Evolutionary conservation across 2,797 vertebrate genomes (phyloP), one percentile per base, ranked within the genome.

Genomic region (Cyprinella venusta): DNA sequence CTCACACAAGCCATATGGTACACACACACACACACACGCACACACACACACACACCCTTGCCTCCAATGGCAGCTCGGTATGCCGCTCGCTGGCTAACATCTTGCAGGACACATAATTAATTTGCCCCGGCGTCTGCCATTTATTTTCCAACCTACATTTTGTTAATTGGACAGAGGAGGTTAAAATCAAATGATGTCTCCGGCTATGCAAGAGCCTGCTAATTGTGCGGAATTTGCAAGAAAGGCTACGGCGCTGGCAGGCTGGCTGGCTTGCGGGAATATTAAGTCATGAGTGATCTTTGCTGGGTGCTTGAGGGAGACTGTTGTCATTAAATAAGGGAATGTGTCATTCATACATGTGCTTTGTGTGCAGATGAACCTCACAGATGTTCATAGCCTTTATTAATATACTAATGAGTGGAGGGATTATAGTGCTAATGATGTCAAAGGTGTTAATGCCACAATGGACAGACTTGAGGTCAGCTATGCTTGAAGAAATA

Each of bases 31-130:
- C 24, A 36, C 38, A n/a, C 70, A 72, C 70, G 52, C 48, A 72
- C 24, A 36, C 70, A 54, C 48, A 38, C 72, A 21, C 72, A 74
- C 75, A 18, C 56, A 45, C 75, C 2, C 89, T 88, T 79, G 86
- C 92, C 91, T 93, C 82, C 85, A 89, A 82, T 91, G 91, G 91
- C 92, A 93, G 91, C 90, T 89, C 87, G 88, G 89, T 89, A 89
- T 89, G 85, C 88, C 79, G 88, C 90, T 89, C 85, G 82, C 86
- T 84, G 92, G 85, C 90, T 90, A 93, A 94, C 94, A 95, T 94
- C 94, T 94, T 94, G 94, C 91, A 91, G 92, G 93, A 94, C 94
- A 94, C 93, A 93, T 95, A 94, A 95, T 95, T 95, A 94, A 95
- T 95, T 95, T 94, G 92, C 92, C 88, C 82, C 82, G 91, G 92